These are phyloP conservation scores for Panzeria rudis DNA, from an alignment of 2,888 invertebrate genomes.

Conservation along the genomic window DNA sequence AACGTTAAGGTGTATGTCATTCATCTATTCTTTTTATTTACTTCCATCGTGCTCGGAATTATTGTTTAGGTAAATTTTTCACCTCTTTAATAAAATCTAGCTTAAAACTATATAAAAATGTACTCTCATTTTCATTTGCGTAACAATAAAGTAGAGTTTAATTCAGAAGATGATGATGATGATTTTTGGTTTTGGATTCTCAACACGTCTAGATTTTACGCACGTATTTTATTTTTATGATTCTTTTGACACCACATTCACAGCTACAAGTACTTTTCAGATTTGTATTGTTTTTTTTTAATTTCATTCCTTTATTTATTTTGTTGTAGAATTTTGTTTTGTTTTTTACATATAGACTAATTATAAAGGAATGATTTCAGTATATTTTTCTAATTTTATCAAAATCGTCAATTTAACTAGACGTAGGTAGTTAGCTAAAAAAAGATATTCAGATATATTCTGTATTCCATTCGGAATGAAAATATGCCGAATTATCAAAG, in stretches of 20 bases:
- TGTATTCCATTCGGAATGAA: too few species aligned
- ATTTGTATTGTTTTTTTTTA: background rate
- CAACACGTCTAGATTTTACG: constrained; percentile 60
- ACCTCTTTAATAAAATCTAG: constrained; percentile 52
- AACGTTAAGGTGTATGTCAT: constrained; percentile 14
- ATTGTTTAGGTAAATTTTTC: constrained; percentile 33
- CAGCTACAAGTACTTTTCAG: background rate
- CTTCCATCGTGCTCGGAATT: constrained; percentile 40
- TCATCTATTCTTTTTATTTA: constrained; percentile 12
- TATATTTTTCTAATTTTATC: background rate
- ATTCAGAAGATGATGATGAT: constrained; percentile 31
- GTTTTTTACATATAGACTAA: background rate
- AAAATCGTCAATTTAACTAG: too few species aligned
- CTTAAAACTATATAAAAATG: constrained; percentile 46
- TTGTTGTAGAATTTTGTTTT: background rate
- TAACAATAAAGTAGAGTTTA: constrained; percentile 10
- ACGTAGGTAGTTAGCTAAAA: too few species aligned
- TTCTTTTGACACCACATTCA: constrained; percentile 59
- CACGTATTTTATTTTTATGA: constrained; percentile 67
- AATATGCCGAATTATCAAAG: too few species aligned
- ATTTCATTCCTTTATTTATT: background rate
- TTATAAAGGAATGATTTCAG: constrained; percentile 34
- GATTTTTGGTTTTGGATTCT: constrained; percentile 49
- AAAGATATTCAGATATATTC: too few species aligned
- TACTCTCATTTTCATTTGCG: constrained; percentile 47